A percentile compares a stretch with the other conserved stretches of the same genome.
Evolutionary conservation across 2,113 vertebrate species (phyloP).

Genomic region (Okapia johnstoni): DNA sequence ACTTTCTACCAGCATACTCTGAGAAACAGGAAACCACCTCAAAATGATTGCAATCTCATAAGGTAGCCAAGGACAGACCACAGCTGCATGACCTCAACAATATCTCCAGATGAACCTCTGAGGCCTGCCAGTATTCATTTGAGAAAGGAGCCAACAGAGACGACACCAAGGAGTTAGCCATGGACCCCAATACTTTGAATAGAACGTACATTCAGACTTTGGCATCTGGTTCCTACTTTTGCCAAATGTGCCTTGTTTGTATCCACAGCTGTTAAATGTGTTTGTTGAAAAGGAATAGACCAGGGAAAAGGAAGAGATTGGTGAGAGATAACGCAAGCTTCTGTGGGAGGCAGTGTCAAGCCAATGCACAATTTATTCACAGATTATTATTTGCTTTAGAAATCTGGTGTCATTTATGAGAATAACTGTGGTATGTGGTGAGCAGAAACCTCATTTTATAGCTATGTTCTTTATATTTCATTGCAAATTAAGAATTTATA

Average conservation of each 20-base stretch:
- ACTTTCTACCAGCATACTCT: constrained; percentile 29
- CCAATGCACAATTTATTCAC: constrained; percentile 65
- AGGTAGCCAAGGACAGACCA: constrained; percentile 27
- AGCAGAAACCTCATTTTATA: constrained; percentile 42
- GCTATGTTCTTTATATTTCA: not conserved
- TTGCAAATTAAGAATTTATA: constrained; percentile 25
- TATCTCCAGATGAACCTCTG: constrained; percentile 73
- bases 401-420: constrained; percentile 69
- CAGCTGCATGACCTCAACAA: constrained; percentile 65
- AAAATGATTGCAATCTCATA: not conserved
- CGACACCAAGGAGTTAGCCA: constrained; percentile 76
- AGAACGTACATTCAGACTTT: constrained; percentile 70
- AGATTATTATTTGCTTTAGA: constrained; percentile 72
- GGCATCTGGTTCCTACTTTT: constrained; percentile 81
- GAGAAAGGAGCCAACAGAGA: constrained; percentile 69
- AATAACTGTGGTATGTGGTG: constrained; percentile 52
- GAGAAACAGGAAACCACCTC: constrained; percentile 20
- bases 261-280: constrained; percentile 82
- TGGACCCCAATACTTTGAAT: constrained; percentile 50
- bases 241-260: constrained; percentile 82
- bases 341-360: constrained; percentile 58
- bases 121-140: constrained; percentile 61
- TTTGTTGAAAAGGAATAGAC: constrained; percentile 72
- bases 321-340: constrained; percentile 51
- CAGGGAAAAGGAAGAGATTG: constrained; percentile 54